Conservation (phyloP, 2,113 vertebrate species). For the Calonectris borealis region DNA sequence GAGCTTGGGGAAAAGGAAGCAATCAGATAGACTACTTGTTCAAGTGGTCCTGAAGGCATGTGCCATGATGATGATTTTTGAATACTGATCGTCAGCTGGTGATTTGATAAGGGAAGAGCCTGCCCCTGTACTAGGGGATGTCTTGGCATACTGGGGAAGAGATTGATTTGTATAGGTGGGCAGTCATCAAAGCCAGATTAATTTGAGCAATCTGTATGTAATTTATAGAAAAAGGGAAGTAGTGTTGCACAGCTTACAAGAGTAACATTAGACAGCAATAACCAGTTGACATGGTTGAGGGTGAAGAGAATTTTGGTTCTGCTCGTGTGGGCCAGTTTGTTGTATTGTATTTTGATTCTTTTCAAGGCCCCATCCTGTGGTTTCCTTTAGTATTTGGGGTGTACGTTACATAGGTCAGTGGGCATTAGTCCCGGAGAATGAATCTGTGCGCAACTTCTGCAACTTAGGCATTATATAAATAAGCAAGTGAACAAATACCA, state of each 20-base stretch:
- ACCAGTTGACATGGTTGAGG: neutral
- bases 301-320: neutral
- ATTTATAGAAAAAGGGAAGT: neutral
- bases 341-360: neutral
- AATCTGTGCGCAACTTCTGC: neutral
- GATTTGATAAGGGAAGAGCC: neutral
- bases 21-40: neutral
- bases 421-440: neutral
- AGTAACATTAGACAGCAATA: neutral
- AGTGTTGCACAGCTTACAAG: neutral
- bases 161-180: neutral
- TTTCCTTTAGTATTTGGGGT: neutral
- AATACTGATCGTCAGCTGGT: neutral
- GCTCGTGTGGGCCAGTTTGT: neutral
- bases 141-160: neutral
- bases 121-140: neutral
- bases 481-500: neutral
- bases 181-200: neutral
- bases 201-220: neutral
- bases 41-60: neutral
- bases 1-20: neutral
- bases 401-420: neutral
- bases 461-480: neutral
- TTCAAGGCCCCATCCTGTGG: neutral
- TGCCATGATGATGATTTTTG: neutral